phyloP scores from a whole-genome alignment of 2,888 invertebrate species.

The Agrypnus murinus region DNA sequence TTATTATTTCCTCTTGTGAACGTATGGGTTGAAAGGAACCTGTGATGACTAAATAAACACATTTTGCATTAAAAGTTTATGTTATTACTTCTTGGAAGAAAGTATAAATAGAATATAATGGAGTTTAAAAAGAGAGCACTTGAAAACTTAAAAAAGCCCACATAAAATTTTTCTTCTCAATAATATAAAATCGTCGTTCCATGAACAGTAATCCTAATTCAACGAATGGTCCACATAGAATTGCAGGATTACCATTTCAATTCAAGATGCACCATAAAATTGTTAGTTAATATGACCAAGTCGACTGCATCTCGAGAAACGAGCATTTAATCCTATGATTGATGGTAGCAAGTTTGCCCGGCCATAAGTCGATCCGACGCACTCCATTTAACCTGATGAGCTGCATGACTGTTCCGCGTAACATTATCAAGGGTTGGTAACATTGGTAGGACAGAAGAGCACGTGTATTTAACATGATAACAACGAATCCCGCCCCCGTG shows the following conservation, averaged over 20 bases:
- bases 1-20: no score
- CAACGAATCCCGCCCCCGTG: slow-evolving; percentile 51
- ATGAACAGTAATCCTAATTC: slow-evolving; percentile 39
- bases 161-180: slow-evolving; percentile 3
- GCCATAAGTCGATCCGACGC: slow-evolving; percentile 70
- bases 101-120: no score
- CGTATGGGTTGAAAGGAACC: no score
- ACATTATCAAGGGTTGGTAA: slow-evolving; percentile 63
- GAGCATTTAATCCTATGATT: slow-evolving; percentile 69
- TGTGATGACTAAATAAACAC: no score
- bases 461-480: slow-evolving; percentile 54
- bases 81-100: no score
- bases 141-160: no score
- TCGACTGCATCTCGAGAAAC: slow-evolving; percentile 64
- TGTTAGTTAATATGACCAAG: slow-evolving; percentile 65
- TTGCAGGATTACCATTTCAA: slow-evolving; percentile 56
- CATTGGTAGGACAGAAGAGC: slow-evolving; percentile 49
- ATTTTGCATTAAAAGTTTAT: no score
- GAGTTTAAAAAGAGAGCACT: no score
- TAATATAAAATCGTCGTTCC: slow-evolving; percentile 43
- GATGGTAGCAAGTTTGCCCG: slow-evolving; percentile 67
- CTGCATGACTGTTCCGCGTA: slow-evolving; percentile 67
- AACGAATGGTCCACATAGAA: slow-evolving; percentile 45
- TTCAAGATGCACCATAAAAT: slow-evolving; percentile 65
- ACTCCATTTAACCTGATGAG: slow-evolving; percentile 71